Evolutionary conservation across 2,113 vertebrate genomes (phyloP).

Genomic region (Plestiodon gilberti): DNA sequence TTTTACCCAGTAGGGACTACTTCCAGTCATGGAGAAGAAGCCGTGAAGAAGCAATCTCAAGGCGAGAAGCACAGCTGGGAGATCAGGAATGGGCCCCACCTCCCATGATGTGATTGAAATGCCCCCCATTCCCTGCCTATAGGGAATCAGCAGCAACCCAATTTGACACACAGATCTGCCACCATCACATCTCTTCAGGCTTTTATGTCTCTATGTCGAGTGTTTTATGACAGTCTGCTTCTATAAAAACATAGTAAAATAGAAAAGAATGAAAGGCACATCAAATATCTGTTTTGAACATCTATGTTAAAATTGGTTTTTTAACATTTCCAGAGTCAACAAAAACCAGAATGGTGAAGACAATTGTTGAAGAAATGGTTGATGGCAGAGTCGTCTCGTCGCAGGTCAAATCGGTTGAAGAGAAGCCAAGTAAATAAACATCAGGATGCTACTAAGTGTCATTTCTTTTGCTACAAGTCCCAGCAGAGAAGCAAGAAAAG

Average conservation of each 20-base stretch:
- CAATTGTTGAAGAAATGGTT: conserved; percentile 66
- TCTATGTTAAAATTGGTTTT: background rate
- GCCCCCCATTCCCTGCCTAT: background rate
- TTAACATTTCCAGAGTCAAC: conserved; percentile 58
- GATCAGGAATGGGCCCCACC: too few relatives aligned
- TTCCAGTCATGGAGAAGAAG: background rate
- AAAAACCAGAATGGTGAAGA: conserved; percentile 68
- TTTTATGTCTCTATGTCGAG: too few relatives aligned
- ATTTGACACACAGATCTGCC: background rate
- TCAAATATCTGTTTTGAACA: background rate
- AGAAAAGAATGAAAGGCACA: background rate
- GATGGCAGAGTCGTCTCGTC: conserved; percentile 68
- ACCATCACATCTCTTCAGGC: background rate
- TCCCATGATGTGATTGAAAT: background rate
- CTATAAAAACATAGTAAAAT: background rate
- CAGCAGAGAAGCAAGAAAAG: background rate
- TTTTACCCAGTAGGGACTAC: background rate
- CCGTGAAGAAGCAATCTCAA: background rate
- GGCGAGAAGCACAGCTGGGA: background rate
- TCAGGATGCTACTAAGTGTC: conserved; percentile 39
- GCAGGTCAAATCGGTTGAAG: conserved; percentile 64
- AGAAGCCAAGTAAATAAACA: conserved; percentile 53
- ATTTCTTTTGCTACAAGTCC: conserved; percentile 40
- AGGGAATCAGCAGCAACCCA: background rate
- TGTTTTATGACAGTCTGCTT: background rate